Base-by-base conservation (phyloP, 2,113 vertebrate species). In the Xenopus laevis region DNA sequence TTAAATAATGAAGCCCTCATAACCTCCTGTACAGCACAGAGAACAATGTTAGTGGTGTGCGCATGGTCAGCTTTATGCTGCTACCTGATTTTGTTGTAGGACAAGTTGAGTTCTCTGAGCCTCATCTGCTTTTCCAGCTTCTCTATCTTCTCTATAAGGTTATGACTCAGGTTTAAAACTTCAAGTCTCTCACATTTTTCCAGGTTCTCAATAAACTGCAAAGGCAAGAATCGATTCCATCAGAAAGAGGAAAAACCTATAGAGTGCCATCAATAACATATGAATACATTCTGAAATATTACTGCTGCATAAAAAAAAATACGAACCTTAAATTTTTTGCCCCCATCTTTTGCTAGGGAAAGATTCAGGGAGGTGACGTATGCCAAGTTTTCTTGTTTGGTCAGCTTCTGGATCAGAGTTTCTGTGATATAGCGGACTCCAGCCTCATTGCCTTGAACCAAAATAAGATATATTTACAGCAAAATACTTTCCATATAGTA, bases 191-290 rank as follows among this genome's bases (percentile, higher is more conserved):
- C 80, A 78, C 94, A 95, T 74, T 89, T 92, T 30, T 94, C 93
- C 83, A 96, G 83, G 73, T 94, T 93, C 86, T 96, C 94, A 68
- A 96, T 95, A 72, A 90, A 94, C 94, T 95, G 53, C 58, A 69
- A 46, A 13, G 47, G 15, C 17, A 8, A 55, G 17, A 87, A 65
- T 40, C 8, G 6, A 40, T 55, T n/a, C 53, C 4, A 16, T 55
- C 9, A 80, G 78, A 17, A 83, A 86, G 79, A 10, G 12, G 47
- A 58, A 4, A 69, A 64, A 81, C 12, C 3, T 33, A 33, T 4
- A 33, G 30, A 40, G 33, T 40, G 33, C 23, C 1, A 27, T 27
- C 23, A 27, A 4, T 40, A 40, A 40, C 33, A 40, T 5, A 40
- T 9, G 6, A 9, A 40, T 7, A 6, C 33, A 40, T 40, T 7